Conservation (phyloP, 2,888 invertebrate species). For the Malachius bipustulatus region DNA sequence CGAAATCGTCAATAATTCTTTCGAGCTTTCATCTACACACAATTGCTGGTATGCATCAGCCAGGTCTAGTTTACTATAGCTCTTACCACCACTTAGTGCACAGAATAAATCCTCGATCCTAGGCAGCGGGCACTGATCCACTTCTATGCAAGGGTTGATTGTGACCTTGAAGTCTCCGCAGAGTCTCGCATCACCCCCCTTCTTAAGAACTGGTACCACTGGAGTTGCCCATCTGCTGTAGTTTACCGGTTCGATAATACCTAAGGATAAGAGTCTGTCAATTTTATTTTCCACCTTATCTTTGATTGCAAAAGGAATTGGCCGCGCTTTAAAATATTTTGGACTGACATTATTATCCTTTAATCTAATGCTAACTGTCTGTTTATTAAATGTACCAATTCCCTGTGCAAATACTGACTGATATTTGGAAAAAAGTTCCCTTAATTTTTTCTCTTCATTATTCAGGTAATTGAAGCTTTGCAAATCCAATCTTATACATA, state of each 20-base stretch:
- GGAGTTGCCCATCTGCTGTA: too few relatives aligned
- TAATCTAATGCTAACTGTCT: slow-evolving; percentile 13
- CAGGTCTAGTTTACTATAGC: slow-evolving; percentile 13
- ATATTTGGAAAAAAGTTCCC: slow-evolving; percentile 13
- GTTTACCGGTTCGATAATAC: too few relatives aligned
- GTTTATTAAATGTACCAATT: slow-evolving; percentile 13
- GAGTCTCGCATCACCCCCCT: too few relatives aligned
- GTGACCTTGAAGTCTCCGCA: slow-evolving; percentile 10
- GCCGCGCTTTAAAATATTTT: slow-evolving; percentile 13
- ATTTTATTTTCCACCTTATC: too few relatives aligned
- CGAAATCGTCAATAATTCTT: slow-evolving; percentile 14
- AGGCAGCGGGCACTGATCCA: slow-evolving; percentile 7
- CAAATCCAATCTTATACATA: slow-evolving; percentile 5
- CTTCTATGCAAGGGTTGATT: slow-evolving; percentile 7
- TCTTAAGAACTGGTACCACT: too few relatives aligned
- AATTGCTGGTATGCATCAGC: slow-evolving; percentile 13
- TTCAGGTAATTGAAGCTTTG: slow-evolving; percentile 5
- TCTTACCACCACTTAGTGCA: slow-evolving; percentile 11
- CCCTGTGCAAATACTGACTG: slow-evolving; percentile 11
- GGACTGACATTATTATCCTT: slow-evolving; percentile 12
- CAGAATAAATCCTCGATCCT: slow-evolving; percentile 8
- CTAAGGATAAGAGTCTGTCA: too few relatives aligned
- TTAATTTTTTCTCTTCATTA: slow-evolving; percentile 3
- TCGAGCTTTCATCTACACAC: slow-evolving; percentile 12
- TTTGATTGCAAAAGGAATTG: slow-evolving; percentile 10